Base-by-base conservation (phyloP, 2,888 invertebrate species). In the Elysia crispata region DNA sequence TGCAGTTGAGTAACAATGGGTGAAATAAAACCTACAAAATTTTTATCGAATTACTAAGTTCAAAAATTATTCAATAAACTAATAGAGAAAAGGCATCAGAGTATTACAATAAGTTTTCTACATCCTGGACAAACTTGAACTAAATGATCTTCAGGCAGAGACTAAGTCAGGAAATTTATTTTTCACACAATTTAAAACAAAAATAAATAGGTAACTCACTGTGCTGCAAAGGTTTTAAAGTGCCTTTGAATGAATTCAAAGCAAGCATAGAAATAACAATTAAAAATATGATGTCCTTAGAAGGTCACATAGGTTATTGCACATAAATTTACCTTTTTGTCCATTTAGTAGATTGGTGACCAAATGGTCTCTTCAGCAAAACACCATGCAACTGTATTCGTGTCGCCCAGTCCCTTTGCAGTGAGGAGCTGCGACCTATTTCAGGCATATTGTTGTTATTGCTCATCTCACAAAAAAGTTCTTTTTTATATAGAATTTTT, bases 271-370 rank as follows among this genome's bases (percentile, higher is more conserved):
- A 18, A 41, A 41, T 11, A 31, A 31, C 23, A n/a, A n/a, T n/a
- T n/a, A 31, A 70, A 70, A 1, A 41, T 33, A 41, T 6, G 23
- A 6, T 20, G 23, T 6, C 8, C 3, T 67, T 30, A 5, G 23
- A 30, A 5, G 15, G 28, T 30, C 6, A 67, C 1, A 20, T 15
- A 60, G 33, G 13, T 41, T 41, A 18, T 25, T n/a, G 54, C 18
- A 23, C n/a, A 8, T 23, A 13, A 30, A 41, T 82, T 81, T 78
- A 89, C 89, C 89, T 85, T 85, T 86, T 87, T 76, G 88, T 84
- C 89, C 89, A 89, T 81, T 88, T 89, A 81, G 77, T 86, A 30
- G 89, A 88, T 74, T 87, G 86, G 74, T 85, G 85, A 23, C 85
- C 86, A 25, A 85, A 81, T 1, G 86, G 85, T 74, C 85, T 85